phyloP scores from a whole-genome alignment of 2,113 vertebrate genomes.

The Prietella phreatophila region DNA sequence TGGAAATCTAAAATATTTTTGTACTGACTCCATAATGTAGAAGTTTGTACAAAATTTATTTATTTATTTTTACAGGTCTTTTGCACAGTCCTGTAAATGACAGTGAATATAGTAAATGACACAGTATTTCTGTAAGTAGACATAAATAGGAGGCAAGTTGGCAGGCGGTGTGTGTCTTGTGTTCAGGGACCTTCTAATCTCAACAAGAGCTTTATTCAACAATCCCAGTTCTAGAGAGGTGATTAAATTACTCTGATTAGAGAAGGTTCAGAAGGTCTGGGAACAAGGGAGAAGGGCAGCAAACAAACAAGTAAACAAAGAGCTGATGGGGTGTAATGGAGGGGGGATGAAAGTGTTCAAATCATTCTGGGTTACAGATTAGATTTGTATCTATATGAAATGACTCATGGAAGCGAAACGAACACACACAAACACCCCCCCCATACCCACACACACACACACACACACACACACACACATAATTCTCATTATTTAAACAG shows the following conservation, averaged over 20 bases:
- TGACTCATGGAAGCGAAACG: background rate
- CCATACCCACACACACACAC: background rate
- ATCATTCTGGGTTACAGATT: conserved; percentile 18
- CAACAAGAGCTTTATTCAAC: conserved; percentile 40
- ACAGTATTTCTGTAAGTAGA: background rate
- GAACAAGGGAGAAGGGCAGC: conserved; percentile 46
- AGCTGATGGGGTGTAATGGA: conserved; percentile 48
- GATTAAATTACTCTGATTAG: conserved; percentile 53
- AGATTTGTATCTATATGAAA: background rate
- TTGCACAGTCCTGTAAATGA: too few relatives aligned
- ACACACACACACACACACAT: background rate
- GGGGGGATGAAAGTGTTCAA: conserved; percentile 5
- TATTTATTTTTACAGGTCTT: too few relatives aligned
- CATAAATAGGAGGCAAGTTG: background rate
- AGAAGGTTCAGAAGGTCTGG: conserved; percentile 44
- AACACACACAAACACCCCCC: too few relatives aligned
- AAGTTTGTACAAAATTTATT: too few relatives aligned
- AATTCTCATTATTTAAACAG: background rate
- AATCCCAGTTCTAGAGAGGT: conserved; percentile 26
- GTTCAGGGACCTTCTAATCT: conserved; percentile 15
- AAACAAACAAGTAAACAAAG: conserved; percentile 63
- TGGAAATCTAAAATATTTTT: too few relatives aligned
- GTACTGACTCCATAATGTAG: too few relatives aligned
- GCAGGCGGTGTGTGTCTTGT: background rate
- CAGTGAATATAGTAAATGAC: background rate